phyloP scores from a whole-genome alignment of 2,797 vertebrate genomes.

The Neopelma chrysocephalum region DNA sequence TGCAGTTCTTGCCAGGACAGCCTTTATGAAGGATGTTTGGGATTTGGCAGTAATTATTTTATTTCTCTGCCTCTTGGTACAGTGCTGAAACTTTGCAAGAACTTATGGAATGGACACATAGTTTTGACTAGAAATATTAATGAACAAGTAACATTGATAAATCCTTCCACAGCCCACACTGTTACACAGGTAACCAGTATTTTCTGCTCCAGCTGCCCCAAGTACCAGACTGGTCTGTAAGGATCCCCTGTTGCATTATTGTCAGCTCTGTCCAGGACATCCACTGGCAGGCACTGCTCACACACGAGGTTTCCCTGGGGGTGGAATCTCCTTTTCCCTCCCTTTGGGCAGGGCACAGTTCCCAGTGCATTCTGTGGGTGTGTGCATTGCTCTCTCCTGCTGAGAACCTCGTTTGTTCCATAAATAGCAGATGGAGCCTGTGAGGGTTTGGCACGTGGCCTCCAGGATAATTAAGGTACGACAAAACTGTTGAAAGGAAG shows the following conservation, averaged over 20 bases:
- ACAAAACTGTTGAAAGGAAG: not conserved
- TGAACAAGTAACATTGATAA: not conserved
- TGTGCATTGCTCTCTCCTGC: not conserved
- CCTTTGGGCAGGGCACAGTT: not conserved
- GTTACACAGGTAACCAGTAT: not conserved
- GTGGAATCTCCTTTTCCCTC: not conserved
- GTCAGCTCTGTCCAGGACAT: not conserved
- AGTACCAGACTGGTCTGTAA: not conserved
- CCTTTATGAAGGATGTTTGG: not conserved
- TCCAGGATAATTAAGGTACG: not conserved
- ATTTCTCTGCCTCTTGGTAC: not conserved
- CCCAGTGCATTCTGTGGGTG: not conserved
- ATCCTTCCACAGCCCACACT: not conserved
- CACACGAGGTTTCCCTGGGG: not conserved
- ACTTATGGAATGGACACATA: not conserved
- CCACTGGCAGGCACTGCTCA: not conserved
- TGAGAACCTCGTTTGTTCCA: not conserved
- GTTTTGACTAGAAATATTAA: not conserved
- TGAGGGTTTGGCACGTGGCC: not conserved
- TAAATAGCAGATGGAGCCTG: not conserved
- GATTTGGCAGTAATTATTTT: not conserved
- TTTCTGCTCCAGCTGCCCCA: not conserved
- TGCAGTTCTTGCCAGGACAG: not conserved
- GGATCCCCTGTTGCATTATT: not conserved
- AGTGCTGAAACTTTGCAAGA: not conserved